Conservation (phyloP, 2,888 invertebrate species). For the Drosophila borborema region DNA sequence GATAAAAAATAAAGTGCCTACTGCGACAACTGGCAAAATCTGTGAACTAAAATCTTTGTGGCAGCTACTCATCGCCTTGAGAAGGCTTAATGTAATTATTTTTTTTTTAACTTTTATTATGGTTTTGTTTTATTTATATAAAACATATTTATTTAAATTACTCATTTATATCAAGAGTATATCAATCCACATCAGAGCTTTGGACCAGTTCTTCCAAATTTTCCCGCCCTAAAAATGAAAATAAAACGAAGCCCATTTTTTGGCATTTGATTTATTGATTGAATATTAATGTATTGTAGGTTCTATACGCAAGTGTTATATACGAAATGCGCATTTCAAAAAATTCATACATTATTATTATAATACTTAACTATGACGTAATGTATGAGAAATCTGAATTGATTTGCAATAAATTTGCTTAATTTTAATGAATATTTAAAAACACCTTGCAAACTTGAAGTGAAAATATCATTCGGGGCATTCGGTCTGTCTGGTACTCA, state of each 20-base stretch:
- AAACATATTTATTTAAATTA: too few species aligned
- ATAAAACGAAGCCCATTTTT: conserved; percentile 25
- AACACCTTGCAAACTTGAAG: conserved; percentile 69
- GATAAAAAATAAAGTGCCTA: too few species aligned
- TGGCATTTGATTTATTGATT: conserved; percentile 80
- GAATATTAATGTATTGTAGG: conserved; percentile 77
- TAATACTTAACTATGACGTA: conserved; percentile 78
- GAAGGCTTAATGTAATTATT: too few species aligned
- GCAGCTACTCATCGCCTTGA: too few species aligned
- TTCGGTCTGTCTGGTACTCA: conserved; percentile 34
- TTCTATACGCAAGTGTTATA: conserved; percentile 66
- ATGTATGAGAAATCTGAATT: conserved; percentile 71
- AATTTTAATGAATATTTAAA: conserved; percentile 69
- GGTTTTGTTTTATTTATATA: too few species aligned
- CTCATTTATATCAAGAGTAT: too few species aligned
- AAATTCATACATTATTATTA: conserved; percentile 73
- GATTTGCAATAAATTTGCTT: conserved; percentile 60
- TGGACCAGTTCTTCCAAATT: background rate
- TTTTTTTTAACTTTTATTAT: too few species aligned
- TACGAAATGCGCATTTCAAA: conserved; percentile 69
- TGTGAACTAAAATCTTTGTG: too few species aligned
- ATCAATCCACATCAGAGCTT: too few species aligned
- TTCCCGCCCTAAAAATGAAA: background rate
- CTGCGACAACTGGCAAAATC: too few species aligned
- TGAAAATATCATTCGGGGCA: conserved; percentile 58